Conservation (phyloP, 2,113 vertebrate species). For the Periophthalmodon schlosseri region DNA sequence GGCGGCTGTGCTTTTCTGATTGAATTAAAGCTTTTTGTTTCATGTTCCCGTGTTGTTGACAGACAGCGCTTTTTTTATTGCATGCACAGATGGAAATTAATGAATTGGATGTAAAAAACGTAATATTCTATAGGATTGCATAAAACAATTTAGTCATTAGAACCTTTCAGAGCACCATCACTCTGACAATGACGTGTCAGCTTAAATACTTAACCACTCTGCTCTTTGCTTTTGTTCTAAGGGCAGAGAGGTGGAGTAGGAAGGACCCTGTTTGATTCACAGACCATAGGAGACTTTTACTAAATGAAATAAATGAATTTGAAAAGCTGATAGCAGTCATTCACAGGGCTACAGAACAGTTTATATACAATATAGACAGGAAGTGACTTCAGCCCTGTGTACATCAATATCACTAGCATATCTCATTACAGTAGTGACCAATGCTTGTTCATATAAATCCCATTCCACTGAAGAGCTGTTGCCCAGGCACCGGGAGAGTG, state of each 20-base stretch:
- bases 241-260: neutral
- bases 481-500: conserved; percentile 42
- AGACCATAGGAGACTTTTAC: neutral
- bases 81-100: conserved; percentile 69
- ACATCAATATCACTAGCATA: conserved; percentile 65
- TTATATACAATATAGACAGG: conserved; percentile 63
- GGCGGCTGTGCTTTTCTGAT: neutral
- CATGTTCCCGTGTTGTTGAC: conserved; percentile 10
- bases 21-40: conserved; percentile 41
- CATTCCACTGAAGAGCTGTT: conserved; percentile 56
- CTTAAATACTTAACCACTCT: conserved; percentile 26
- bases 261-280: neutral
- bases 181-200: conserved; percentile 37
- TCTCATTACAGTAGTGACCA: conserved; percentile 71
- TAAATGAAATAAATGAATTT: conserved; percentile 72
- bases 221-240: conserved; percentile 19
- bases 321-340: conserved; percentile 68
- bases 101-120: neutral
- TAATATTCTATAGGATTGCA: conserved; percentile 56
- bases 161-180: conserved; percentile 49
- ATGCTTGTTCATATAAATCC: conserved; percentile 69
- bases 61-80: conserved; percentile 49
- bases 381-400: conserved; percentile 62
- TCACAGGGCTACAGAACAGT: conserved; percentile 28
- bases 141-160: conserved; percentile 64